Evolutionary conservation across 2,888 invertebrate genomes (phyloP), one percentile per base, ranked within the genome.

Genomic region (Orthosia incerta): DNA sequence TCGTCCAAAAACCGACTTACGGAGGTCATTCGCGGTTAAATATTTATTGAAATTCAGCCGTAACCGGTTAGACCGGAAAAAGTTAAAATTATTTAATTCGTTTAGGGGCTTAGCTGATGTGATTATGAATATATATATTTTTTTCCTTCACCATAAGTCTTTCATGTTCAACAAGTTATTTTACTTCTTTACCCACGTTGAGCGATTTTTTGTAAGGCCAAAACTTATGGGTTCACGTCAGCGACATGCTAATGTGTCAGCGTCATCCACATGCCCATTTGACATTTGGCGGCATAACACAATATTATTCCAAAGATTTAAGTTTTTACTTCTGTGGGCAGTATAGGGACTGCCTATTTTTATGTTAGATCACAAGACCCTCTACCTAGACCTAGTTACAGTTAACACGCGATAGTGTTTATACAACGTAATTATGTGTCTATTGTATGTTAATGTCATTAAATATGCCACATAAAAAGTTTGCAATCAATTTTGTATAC

Each of bases 391-490:
- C 23, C 13, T 18, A 23, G 55, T 53, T 20, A 12, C 13, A 59
- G 18, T 11, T 23, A 67, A 39, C 77, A 82, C 50, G 82, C 82
- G 46, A 82, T 64, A 56, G 45, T 67, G 9, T 65, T 66, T 46
- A 56, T n/a, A 61, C 26, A 48, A 4, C 12, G 20, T 71, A 59
- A 82, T 82, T 60, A 70, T n/a, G 20, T 45, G 51, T 15, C 71
- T 59, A 83, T 79, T 79, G 83, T 79, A 78, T 79, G 83, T 45
- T 60, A 79, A 63, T 56, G 26, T 39, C 3, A 39, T 46, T 63
- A 71, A 71, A 78, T 63, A 51, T 62, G 11, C 23, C 45, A 45
- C 39, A 71, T n/a, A 66, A 76, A 79, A 79, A 55, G 4, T 18
- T 11, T 50, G 26, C 62, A 66, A 63, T 66, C 20, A 82, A 63